A percentile compares a stretch with the other conserved stretches of the same genome.
These are phyloP conservation scores for Calliphora vicina DNA, from an alignment of 1,140 invertebrate genomes.

Conservation along the genomic window DNA sequence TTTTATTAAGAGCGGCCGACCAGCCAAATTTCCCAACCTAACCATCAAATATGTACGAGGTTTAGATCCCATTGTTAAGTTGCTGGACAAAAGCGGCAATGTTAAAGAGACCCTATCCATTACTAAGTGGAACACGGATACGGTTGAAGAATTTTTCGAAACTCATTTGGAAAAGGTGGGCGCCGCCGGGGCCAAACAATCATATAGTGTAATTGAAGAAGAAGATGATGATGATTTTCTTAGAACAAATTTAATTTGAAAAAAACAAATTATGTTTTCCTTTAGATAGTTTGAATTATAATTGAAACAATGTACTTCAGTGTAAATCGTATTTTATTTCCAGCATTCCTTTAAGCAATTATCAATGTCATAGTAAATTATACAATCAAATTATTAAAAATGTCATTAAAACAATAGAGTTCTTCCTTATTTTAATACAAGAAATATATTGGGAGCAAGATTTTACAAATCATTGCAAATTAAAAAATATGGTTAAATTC, in stretches of 20 bases:
- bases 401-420: too few relatives aligned
- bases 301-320: not conserved
- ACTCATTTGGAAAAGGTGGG: slow-evolving; percentile 73
- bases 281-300: not conserved
- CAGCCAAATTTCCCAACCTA: slow-evolving; percentile 86
- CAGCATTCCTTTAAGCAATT: not conserved
- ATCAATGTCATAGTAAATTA: not conserved
- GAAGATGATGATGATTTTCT: slow-evolving; percentile 54
- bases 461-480: too few relatives aligned
- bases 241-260: slow-evolving; percentile 53
- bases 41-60: slow-evolving; percentile 90
- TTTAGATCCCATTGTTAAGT: slow-evolving; percentile 90
- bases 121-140: slow-evolving; percentile 97
- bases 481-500: too few relatives aligned
- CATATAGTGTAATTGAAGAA: slow-evolving; percentile 57
- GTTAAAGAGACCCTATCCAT: slow-evolving; percentile 89
- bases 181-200: slow-evolving; percentile 45
- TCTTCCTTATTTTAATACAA: too few relatives aligned
- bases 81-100: slow-evolving; percentile 83
- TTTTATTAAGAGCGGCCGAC: slow-evolving; percentile 89
- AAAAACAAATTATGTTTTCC: slow-evolving; percentile 1
- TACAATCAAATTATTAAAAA: not conserved
- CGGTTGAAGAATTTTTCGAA: slow-evolving; percentile 91
- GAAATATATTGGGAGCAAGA: too few relatives aligned
- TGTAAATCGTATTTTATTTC: not conserved